phyloP scores from a whole-genome alignment of 2,113 vertebrate species.

The Chionodraco myersi region DNA sequence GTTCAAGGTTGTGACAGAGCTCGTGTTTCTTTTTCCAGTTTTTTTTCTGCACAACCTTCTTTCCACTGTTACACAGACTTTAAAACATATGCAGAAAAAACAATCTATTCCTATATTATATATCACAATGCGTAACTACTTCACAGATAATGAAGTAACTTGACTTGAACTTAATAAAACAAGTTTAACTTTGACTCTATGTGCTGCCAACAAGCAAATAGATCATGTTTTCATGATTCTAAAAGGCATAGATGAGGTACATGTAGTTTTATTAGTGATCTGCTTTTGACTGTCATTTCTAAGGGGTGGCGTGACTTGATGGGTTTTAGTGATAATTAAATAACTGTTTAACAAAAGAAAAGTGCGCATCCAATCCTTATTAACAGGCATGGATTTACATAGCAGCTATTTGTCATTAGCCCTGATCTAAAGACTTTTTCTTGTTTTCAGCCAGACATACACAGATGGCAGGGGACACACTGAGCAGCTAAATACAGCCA shows the following conservation, averaged over 20 bases:
- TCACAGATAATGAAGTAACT: too few relatives aligned
- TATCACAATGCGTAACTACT: not conserved
- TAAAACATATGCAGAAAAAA: not conserved
- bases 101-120: not conserved
- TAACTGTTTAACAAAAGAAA: not conserved
- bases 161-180: too few relatives aligned
- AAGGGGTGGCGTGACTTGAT: not conserved
- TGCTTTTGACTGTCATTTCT: not conserved
- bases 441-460: constrained; percentile 36
- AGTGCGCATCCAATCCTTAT: too few relatives aligned
- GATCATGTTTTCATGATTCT: not conserved
- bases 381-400: too few relatives aligned
- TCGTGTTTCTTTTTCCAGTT: not conserved
- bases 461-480: constrained; percentile 42
- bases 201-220: not conserved
- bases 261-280: not conserved
- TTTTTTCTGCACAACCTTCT: not conserved
- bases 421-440: constrained; percentile 14
- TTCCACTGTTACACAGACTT: not conserved
- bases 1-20: constrained; percentile 12
- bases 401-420: constrained; percentile 11
- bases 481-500: constrained; percentile 48
- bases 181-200: not conserved
- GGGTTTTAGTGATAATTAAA: not conserved
- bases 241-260: not conserved